A percentile compares a stretch with the other conserved stretches of the same genome.
Conservation (phyloP, 2,797 vertebrate species). For the Catostomus latipinnis region DNA sequence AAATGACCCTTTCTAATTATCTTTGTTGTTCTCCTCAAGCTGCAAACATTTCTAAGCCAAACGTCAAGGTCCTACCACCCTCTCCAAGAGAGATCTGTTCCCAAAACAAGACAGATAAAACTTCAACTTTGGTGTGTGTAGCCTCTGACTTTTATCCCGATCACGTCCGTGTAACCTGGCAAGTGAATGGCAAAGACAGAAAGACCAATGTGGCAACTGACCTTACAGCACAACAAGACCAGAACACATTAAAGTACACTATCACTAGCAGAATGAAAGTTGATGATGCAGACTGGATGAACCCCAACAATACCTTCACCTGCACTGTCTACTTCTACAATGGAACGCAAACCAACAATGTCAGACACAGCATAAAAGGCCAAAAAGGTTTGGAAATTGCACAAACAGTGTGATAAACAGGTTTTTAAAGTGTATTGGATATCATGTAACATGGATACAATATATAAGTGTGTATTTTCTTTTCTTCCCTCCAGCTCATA, state of each 20-base stretch:
- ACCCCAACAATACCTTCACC: constrained; percentile 36
- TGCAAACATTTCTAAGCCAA: constrained; percentile 19
- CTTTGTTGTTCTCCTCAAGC: constrained; percentile 26
- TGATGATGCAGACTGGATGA: constrained; percentile 23
- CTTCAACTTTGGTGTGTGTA: constrained; percentile 57
- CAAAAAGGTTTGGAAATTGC: constrained; percentile 35
- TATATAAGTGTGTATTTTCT: neutral
- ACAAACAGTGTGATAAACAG: neutral
- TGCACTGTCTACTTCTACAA: constrained; percentile 47
- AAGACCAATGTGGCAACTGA: constrained; percentile 42
- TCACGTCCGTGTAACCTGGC: constrained; percentile 57
- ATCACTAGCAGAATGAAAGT: constrained; percentile 61
- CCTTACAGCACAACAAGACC: constrained; percentile 23
- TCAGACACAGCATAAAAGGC: neutral
- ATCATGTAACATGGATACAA: neutral
- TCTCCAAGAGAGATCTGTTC: constrained; percentile 54
- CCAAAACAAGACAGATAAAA: neutral
- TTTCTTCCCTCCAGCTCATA: neutral
- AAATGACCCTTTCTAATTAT: too few relatives aligned
- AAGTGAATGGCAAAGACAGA: constrained; percentile 21
- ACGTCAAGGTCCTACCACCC: constrained; percentile 51
- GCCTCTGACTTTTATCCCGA: constrained; percentile 61
- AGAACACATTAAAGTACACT: constrained; percentile 23
- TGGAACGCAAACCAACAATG: rapidly evolving
- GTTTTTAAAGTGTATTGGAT: neutral